Base-by-base conservation (phyloP, 2,797 vertebrate genomes). In the Hapalemur alaotrensis region DNA sequence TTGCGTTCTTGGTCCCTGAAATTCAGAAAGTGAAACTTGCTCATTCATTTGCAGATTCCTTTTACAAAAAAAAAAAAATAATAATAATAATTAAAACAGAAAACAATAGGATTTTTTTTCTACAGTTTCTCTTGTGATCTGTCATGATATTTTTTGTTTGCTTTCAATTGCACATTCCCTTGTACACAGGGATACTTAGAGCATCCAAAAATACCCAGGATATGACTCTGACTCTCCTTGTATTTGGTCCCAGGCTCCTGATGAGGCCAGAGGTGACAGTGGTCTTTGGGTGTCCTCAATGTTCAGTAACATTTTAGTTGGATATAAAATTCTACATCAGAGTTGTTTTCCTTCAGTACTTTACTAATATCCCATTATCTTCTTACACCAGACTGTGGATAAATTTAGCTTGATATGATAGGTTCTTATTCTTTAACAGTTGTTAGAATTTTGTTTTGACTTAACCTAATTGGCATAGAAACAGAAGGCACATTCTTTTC, bases 391-490 rank as follows among this genome's bases (percentile, higher is more conserved):
- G 13, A 57, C 61, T 89, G n/a, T 8, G 32, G 41, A 65, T 76
- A 78, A 95, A 57, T 57, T 22, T 57, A 75, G 69, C 5, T 78
- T 91, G n/a, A 89, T 73, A 79, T 78, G 41, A 89, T 72, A 13
- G 9, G 41, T 25, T 92, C 35, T 67, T 70, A 15, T 65, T 81
- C 14, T 69, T 88, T 81, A 41, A 52, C 22, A 78, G 23, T 25
- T 25, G 12, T 67, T 94, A 79, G 41, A 69, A 73, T 89, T 92
- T 82, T 38, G 13, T 93, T 32, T 79, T 92, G 30, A 46, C 12
- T 88, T 93, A 82, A 89, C 38, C 6, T 41, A 95, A 89, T n/a
- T 89, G 80, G 43, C 50, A 72, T 59, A 78, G 63, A 48, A 82
- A 81, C 17, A 81, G 46, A 93, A 91, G 43, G 15, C 15, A 80